Percentiles rank a stretch among this genome's conserved stretches.
Conservation (phyloP, 1,140 invertebrate species). For the Cephus cinctus region DNA sequence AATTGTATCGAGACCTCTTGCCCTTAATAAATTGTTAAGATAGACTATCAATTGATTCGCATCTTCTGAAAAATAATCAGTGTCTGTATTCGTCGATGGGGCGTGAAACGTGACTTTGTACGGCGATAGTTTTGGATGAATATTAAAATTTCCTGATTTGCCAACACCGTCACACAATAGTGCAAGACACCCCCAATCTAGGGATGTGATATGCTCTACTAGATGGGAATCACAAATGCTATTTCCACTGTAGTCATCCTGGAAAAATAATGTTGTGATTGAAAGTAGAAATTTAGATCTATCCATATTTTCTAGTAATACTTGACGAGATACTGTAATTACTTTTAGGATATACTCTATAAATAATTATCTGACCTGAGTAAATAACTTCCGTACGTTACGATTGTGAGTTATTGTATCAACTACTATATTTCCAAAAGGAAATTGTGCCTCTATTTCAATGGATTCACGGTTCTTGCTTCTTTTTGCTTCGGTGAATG, state of each 20-base stretch:
- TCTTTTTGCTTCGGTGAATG: slow-evolving; percentile 36
- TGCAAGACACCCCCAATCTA: slow-evolving; percentile 62
- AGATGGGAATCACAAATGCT: slow-evolving; percentile 38
- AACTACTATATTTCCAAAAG: slow-evolving; percentile 42
- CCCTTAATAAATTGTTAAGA: slow-evolving; percentile 46
- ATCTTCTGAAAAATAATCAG: slow-evolving; percentile 32
- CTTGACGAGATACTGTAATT: no score
- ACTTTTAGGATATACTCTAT: no score
- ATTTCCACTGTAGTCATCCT: slow-evolving; percentile 27
- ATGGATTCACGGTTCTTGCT: slow-evolving; percentile 46
- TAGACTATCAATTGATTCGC: slow-evolving; percentile 46
- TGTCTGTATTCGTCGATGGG: slow-evolving; percentile 18
- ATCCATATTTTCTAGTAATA: no score
- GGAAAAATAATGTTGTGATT: no score
- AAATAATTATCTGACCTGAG: slow-evolving; percentile 30
- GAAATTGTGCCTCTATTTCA: slow-evolving; percentile 43
- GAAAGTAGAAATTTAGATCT: no score
- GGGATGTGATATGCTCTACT: slow-evolving; percentile 57
- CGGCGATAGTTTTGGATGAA: slow-evolving; percentile 72
- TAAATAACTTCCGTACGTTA: slow-evolving; percentile 31
- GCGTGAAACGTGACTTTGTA: slow-evolving; percentile 67
- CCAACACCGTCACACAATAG: slow-evolving; percentile 62
- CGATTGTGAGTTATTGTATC: slow-evolving; percentile 41
- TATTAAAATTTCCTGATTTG: slow-evolving; percentile 50
- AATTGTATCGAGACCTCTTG: slow-evolving; percentile 42